Conservation (phyloP, 2,797 vertebrate genomes). For the Hydrolagus colliei region DNA sequence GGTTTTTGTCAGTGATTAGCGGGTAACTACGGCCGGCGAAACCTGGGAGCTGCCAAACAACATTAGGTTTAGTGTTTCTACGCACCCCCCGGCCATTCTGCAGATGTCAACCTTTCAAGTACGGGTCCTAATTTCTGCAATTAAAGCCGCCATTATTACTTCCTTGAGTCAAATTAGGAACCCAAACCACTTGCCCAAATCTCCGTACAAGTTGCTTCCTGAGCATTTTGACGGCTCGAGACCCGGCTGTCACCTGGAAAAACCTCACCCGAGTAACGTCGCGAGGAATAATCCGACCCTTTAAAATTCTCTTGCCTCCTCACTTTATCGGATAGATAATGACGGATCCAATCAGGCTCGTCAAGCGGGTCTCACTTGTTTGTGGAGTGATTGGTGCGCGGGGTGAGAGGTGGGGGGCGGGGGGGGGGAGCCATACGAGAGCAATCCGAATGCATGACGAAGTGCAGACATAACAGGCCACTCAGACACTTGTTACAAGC, state of each 20-base stretch:
- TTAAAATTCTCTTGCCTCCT: slow-evolving; percentile 7
- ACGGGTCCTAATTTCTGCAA: slow-evolving; percentile 68
- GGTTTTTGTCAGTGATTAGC: slow-evolving; percentile 45
- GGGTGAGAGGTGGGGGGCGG: slow-evolving; percentile 35
- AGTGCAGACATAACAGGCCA: slow-evolving; percentile 66
- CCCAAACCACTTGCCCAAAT: slow-evolving; percentile 56
- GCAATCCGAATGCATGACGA: slow-evolving; percentile 60
- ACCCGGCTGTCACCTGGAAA: slow-evolving; percentile 13
- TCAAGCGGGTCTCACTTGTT: slow-evolving; percentile 19
- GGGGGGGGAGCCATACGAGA: slow-evolving; percentile 52
- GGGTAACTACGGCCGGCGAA: slow-evolving; percentile 43
- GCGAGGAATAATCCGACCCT: slow-evolving; percentile 25
- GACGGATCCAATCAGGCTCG: slow-evolving; percentile 38
- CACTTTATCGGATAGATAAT: slow-evolving; percentile 36
- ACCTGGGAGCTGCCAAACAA: slow-evolving; percentile 43
- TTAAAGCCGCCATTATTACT: slow-evolving; percentile 67
- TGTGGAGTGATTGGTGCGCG: slow-evolving; percentile 32
- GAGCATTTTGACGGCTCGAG: slow-evolving; percentile 35
- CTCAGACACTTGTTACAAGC: slow-evolving; percentile 74
- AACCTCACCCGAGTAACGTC: slow-evolving; percentile 5
- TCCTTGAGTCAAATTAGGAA: slow-evolving; percentile 62
- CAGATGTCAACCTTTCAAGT: slow-evolving; percentile 56
- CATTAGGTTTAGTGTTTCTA: slow-evolving; percentile 61
- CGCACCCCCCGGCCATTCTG: slow-evolving; percentile 55
- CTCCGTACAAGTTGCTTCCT: slow-evolving; percentile 49